A percentile compares a stretch with the other conserved stretches of the same genome.
Evolutionary conservation across 2,113 vertebrate species (phyloP).

Genomic region (Rhadina sibilatrix): DNA sequence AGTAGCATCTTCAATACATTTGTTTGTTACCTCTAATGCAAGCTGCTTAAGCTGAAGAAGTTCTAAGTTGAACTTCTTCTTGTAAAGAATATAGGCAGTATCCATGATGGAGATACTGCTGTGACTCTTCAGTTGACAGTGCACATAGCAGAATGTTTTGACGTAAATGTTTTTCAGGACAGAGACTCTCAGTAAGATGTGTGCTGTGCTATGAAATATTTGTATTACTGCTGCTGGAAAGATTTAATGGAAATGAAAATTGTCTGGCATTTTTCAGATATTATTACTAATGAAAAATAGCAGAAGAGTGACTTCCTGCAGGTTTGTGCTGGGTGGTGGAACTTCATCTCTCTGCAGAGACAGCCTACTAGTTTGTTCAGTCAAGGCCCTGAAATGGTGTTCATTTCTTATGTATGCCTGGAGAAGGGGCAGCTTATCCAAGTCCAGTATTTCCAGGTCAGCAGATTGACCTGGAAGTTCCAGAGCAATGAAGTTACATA

Average conservation of each 20-base stretch:
- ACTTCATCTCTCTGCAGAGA: background rate
- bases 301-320: background rate
- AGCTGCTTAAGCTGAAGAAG: background rate
- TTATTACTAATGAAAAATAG: background rate
- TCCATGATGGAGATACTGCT: background rate
- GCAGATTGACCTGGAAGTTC: background rate
- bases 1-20: background rate
- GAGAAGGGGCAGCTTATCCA: background rate
- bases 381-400: background rate
- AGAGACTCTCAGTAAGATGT: background rate
- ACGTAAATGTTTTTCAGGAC: background rate
- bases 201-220: background rate
- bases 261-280: background rate
- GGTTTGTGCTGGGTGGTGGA: background rate
- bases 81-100: background rate
- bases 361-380: background rate
- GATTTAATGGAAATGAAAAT: background rate
- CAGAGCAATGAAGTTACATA: background rate
- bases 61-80: background rate
- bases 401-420: background rate
- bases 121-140: background rate
- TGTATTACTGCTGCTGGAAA: background rate
- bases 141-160: background rate
- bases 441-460: background rate
- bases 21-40: background rate